These are phyloP conservation scores for Manduca sexta DNA, from an alignment of 1,140 invertebrate genomes.

Conservation along the genomic window DNA sequence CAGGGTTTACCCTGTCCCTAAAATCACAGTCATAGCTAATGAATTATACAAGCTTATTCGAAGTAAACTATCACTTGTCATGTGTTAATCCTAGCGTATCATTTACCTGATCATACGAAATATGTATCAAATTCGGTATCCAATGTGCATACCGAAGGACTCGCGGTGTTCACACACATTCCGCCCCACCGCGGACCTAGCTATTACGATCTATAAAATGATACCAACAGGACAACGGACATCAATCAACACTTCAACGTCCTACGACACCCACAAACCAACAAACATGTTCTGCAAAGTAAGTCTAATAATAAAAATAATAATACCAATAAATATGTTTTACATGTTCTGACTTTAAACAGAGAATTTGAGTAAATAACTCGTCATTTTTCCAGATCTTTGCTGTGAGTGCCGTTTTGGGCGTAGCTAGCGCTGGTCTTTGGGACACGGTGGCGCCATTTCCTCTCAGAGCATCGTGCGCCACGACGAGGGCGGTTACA, in stretches of 20 bases:
- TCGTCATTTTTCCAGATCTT: slow-evolving; percentile 50
- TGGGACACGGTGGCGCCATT: slow-evolving; percentile 34
- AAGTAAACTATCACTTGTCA: too few species aligned
- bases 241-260: slow-evolving; percentile 14
- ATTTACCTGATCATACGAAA: too few species aligned
- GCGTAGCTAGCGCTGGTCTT: slow-evolving; percentile 34
- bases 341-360: too few species aligned
- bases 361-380: too few species aligned
- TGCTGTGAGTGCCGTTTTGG: slow-evolving; percentile 31
- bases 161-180: slow-evolving; percentile 12
- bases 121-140: too few species aligned
- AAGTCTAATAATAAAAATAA: too few species aligned
- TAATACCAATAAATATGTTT: too few species aligned
- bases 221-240: neutral
- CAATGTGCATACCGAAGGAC: slow-evolving; percentile 8
- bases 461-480: slow-evolving; percentile 52
- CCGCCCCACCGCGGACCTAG: slow-evolving; percentile 13
- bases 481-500: slow-evolving; percentile 39
- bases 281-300: slow-evolving; percentile 9
- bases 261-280: neutral
- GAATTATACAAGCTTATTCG: too few species aligned
- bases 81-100: too few species aligned
- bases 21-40: too few species aligned
- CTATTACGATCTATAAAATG: slow-evolving; percentile 4
- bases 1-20: too few species aligned